These are phyloP conservation scores for Chrysogorgia sp. DNA, from an alignment of 92 coral and sea anemone species.

Conservation along the genomic window DNA sequence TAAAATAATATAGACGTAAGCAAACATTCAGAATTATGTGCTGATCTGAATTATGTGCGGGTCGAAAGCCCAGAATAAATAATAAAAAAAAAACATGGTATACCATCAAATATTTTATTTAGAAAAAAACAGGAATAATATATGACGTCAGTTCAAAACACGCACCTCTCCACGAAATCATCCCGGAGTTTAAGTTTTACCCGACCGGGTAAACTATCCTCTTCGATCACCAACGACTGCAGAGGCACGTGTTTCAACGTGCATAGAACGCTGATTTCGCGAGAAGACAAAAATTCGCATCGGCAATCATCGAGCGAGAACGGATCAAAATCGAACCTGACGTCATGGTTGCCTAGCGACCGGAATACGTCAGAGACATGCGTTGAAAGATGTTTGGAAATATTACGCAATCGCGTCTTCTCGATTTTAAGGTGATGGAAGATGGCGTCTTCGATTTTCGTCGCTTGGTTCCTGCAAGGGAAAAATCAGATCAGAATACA, in stretches of 20 bases:
- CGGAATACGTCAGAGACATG: constrained; percentile 14
- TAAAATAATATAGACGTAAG: no score
- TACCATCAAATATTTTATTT: no score
- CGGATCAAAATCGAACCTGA: constrained; percentile 27
- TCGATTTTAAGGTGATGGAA: not conserved
- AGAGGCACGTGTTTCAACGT: constrained; percentile 33
- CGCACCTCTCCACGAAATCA: constrained; percentile 12
- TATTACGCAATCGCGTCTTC: not conserved
- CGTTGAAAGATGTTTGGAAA: not conserved
- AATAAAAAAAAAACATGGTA: no score
- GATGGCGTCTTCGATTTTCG: not conserved
- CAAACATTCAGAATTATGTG: no score
- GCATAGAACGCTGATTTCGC: constrained; percentile 12
- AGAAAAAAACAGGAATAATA: no score
- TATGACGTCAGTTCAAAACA: no score
- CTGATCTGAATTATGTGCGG: no score
- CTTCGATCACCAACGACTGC: constrained; percentile 6
- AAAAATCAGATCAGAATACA: not conserved
- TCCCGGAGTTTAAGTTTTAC: constrained; percentile 17
- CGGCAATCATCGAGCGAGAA: constrained; percentile 35
- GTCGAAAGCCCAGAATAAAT: no score
- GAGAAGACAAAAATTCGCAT: constrained; percentile 2
- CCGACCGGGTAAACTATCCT: constrained; percentile 7
- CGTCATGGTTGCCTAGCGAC: constrained; percentile 22
- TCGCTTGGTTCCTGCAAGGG: not conserved